Percentiles rank a stretch among this genome's conserved stretches.
Conservation (phyloP, 2,797 vertebrate species). For the Gambelia wislizenii region DNA sequence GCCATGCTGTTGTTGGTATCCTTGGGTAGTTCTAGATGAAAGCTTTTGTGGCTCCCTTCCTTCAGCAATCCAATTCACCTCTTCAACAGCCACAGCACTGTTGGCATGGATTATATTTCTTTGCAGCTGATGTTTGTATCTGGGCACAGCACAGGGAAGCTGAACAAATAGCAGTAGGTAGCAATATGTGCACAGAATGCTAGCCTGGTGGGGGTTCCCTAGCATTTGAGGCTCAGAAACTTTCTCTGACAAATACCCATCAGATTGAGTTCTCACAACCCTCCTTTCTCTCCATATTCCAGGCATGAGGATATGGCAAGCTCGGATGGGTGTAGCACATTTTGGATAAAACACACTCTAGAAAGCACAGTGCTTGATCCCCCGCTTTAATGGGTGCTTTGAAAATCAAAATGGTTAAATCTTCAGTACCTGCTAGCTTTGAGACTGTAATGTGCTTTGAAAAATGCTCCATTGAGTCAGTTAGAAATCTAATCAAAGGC, state of each 20-base stretch:
- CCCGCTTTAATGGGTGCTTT: slow-evolving; percentile 72
- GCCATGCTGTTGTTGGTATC: not conserved
- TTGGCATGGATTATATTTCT: not conserved
- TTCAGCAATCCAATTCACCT: not conserved
- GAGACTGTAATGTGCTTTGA: slow-evolving; percentile 25
- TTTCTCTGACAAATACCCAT: slow-evolving; percentile 2
- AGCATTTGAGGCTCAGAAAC: not conserved
- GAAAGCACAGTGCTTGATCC: slow-evolving; percentile 65
- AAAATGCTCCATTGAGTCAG: slow-evolving; percentile 30
- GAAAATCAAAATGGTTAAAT: slow-evolving; percentile 26
- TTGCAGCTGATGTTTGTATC: not conserved
- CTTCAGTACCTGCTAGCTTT: not conserved
- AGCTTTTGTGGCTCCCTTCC: not conserved
- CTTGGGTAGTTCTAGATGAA: not conserved
- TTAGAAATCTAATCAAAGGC: slow-evolving; percentile 32
- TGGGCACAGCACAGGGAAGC: not conserved
- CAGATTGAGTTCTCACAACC: slow-evolving; percentile 1
- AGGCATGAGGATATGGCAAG: not conserved
- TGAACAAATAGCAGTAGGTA: not conserved
- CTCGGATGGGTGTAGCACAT: not conserved
- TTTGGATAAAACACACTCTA: not conserved
- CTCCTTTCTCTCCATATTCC: not conserved
- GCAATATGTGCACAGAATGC: not conserved
- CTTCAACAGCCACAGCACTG: not conserved
- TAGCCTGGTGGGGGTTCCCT: rapidly evolving